Conservation (phyloP, 2,113 vertebrate genomes). For the Corythornis madagascariensis region DNA sequence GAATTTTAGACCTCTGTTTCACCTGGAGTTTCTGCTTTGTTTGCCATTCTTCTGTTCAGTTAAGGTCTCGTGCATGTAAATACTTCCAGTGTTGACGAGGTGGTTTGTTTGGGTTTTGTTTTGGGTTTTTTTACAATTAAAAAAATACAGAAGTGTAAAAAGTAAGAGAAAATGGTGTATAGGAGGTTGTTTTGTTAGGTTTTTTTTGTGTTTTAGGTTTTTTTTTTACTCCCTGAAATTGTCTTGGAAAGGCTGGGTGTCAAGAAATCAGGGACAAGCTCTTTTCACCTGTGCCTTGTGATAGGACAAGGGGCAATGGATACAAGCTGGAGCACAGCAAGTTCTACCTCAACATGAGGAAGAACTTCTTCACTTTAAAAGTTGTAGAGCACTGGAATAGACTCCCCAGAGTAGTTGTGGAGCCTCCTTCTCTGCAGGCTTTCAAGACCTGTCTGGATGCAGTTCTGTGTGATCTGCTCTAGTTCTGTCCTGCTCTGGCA, state of each 20-base stretch:
- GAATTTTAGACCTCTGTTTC: not conserved
- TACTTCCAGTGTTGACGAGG: not conserved
- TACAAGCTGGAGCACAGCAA: too few relatives aligned
- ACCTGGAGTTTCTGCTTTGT: not conserved
- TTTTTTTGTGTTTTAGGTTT: not conserved
- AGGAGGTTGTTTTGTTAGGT: not conserved
- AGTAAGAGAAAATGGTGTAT: not conserved
- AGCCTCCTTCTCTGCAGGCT: too few relatives aligned
- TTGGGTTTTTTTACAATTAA: not conserved
- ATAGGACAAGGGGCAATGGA: too few relatives aligned
- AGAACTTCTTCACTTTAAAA: too few relatives aligned
- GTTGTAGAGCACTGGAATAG: too few relatives aligned
- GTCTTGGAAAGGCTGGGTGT: not conserved
- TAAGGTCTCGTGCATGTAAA: not conserved
- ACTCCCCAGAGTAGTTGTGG: too few relatives aligned
- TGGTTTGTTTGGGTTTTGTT: not conserved
- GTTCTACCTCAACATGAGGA: too few relatives aligned
- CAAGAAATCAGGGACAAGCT: too few relatives aligned
- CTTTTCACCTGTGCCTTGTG: too few relatives aligned
- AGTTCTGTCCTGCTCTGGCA: too few relatives aligned
- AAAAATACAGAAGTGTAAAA: not conserved
- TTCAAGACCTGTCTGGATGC: too few relatives aligned
- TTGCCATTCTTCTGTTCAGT: not conserved
- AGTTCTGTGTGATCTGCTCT: too few relatives aligned
- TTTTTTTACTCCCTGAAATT: not conserved